Percentiles rank a stretch among this genome's conserved stretches.
phyloP scores from a whole-genome alignment of 2,888 invertebrate genomes.

The Drosophila paramelanica region DNA sequence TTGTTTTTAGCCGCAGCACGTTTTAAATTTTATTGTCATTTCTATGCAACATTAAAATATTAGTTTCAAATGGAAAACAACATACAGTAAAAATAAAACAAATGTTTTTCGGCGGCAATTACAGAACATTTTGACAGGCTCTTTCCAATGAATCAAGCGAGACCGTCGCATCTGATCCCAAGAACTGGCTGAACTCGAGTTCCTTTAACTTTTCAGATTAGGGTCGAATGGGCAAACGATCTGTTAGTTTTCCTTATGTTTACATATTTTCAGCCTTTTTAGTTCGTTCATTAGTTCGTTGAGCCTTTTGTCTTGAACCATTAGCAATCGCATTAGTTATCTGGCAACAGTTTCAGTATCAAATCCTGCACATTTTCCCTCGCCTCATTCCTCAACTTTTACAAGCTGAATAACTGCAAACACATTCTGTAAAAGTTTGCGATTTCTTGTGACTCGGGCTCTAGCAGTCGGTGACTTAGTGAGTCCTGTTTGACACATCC shows the following conservation, averaged over 20 bases:
- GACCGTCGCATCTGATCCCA: constrained; percentile 24
- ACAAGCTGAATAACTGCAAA: constrained; percentile 30
- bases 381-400: constrained; percentile 3
- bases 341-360: constrained; percentile 7
- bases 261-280: background rate
- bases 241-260: constrained; percentile 21
- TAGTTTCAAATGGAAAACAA: constrained; percentile 53
- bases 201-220: constrained; percentile 24
- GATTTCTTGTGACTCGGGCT: constrained; percentile 2
- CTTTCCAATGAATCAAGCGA: constrained; percentile 36
- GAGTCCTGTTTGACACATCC: constrained; percentile 67
- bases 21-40: constrained; percentile 44
- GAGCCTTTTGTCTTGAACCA: constrained; percentile 8
- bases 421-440: constrained; percentile 57
- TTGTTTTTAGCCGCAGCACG: constrained; percentile 20
- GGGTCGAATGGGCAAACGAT: constrained; percentile 26
- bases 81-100: constrained; percentile 57
- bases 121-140: constrained; percentile 55
- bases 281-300: no score
- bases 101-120: constrained; percentile 52
- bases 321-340: constrained; percentile 7
- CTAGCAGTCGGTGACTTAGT: constrained; percentile 11
- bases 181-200: background rate
- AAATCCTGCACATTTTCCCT: background rate
- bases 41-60: constrained; percentile 64